Conservation (phyloP, 2,113 vertebrate species). For the Microtus pennsylvanicus region DNA sequence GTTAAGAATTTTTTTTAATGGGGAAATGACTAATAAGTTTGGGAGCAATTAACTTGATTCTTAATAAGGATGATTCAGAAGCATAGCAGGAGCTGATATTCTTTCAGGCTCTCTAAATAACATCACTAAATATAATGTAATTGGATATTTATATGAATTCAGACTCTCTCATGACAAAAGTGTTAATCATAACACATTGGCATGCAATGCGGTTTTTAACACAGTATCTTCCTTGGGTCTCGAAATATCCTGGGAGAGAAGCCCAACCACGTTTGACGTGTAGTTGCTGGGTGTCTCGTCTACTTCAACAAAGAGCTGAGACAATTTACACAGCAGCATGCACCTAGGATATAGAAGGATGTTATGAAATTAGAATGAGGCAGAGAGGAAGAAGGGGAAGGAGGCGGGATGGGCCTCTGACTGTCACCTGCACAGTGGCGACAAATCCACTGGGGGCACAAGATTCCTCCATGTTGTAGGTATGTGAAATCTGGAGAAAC, state of each 20-base stretch:
- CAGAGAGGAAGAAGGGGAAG: background rate
- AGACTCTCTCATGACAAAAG: constrained; percentile 11
- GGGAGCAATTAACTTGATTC: constrained; percentile 82
- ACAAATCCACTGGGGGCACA: background rate
- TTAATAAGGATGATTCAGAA: constrained; percentile 82
- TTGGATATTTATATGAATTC: constrained; percentile 60
- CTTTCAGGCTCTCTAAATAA: constrained; percentile 56
- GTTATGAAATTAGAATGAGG: background rate
- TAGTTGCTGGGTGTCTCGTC: background rate
- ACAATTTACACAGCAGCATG: background rate
- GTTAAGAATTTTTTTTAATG: constrained; percentile 68
- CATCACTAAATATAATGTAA: constrained; percentile 60
- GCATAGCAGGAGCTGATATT: constrained; percentile 63
- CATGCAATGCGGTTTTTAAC: constrained; percentile 19
- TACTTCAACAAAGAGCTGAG: background rate
- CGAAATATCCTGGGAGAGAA: constrained; percentile 1
- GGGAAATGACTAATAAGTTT: constrained; percentile 81
- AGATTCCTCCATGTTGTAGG: accelerated
- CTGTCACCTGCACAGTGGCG: accelerated
- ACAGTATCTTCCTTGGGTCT: constrained; percentile 2
- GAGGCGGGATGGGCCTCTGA: background rate
- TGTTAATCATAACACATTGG: background rate
- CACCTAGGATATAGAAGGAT: background rate
- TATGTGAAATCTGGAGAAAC: background rate
- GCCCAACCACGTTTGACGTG: background rate